Evolutionary conservation across 2,888 invertebrate genomes (phyloP).

Genomic region (Calliopum simillimum): DNA sequence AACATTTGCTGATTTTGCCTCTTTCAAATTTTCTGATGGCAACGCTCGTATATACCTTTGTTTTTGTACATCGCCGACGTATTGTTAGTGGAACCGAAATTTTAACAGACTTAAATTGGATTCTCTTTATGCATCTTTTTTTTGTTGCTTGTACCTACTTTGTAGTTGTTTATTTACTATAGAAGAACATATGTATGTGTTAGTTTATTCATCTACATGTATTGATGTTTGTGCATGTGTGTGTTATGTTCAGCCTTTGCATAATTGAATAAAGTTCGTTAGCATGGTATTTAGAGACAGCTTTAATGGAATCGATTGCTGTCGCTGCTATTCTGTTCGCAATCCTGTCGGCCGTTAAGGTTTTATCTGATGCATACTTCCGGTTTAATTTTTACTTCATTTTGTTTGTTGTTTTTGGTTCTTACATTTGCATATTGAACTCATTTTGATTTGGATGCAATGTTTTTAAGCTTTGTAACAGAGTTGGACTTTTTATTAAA

Average conservation of each 20-base stretch:
- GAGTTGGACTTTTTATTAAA: too few species aligned
- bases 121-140: not conserved
- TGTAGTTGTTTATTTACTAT: not conserved
- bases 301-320: slow-evolving; percentile 36
- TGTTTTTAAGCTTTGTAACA: too few species aligned
- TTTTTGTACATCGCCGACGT: not conserved
- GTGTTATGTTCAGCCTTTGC: slow-evolving; percentile 33
- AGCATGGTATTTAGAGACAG: slow-evolving; percentile 43
- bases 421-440: too few species aligned
- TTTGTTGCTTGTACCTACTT: not conserved
- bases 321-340: slow-evolving; percentile 23
- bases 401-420: too few species aligned
- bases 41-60: not conserved
- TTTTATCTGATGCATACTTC: slow-evolving; percentile 40
- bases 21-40: not conserved
- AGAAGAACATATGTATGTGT: not conserved
- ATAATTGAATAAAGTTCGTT: slow-evolving; percentile 48
- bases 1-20: too few species aligned
- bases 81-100: slow-evolving; percentile 13
- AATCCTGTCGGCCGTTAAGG: slow-evolving; percentile 40
- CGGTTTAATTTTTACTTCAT: too few species aligned
- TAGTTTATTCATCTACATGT: slow-evolving; percentile 8
- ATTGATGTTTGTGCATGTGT: slow-evolving; percentile 30
- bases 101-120: slow-evolving; percentile 25
- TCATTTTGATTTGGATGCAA: too few species aligned